Percentiles rank a stretch among this genome's conserved stretches.
phyloP scores from a whole-genome alignment of 2,888 invertebrate genomes.

The Ferdinandea cuprea region DNA sequence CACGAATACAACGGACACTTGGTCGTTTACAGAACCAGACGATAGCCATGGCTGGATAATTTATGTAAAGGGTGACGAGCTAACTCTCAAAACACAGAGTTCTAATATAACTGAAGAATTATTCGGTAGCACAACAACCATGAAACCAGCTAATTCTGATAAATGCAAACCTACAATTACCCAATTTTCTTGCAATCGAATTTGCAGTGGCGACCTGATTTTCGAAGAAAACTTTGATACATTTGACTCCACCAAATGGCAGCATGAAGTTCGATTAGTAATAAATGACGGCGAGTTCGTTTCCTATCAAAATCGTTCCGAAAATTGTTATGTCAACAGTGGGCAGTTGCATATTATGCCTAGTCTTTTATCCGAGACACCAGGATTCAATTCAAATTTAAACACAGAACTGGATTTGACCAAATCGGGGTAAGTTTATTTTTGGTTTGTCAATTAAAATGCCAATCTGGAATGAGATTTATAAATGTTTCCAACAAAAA shows the following conservation, averaged over 20 bases:
- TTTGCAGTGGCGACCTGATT: conserved; percentile 84
- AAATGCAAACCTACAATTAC: conserved; percentile 8
- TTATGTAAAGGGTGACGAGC: too few relatives aligned
- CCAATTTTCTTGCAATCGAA: conserved; percentile 46
- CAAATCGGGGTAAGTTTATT: conserved; percentile 78
- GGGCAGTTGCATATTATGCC: conserved; percentile 82
- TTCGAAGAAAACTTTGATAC: conserved; percentile 86
- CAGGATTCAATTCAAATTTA: too few relatives aligned
- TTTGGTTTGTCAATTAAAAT: not conserved
- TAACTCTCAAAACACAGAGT: too few relatives aligned
- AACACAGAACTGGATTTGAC: conserved; percentile 82
- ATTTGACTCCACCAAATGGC: conserved; percentile 84
- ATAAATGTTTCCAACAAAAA: too few relatives aligned
- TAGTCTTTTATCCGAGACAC: conserved; percentile 77
- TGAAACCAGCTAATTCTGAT: not conserved
- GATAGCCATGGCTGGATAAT: too few relatives aligned
- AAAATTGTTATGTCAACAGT: conserved; percentile 79
- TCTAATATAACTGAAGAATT: too few relatives aligned
- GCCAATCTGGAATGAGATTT: too few relatives aligned
- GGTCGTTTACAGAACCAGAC: not conserved
- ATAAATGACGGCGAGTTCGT: conserved; percentile 84
- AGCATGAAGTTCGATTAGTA: conserved; percentile 85
- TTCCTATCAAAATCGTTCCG: conserved; percentile 81
- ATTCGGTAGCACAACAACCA: too few relatives aligned
- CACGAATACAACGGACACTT: not conserved